Evolutionary conservation across 2,888 invertebrate genomes (phyloP), one percentile per base, ranked within the genome.

Genomic region (Rutpela maculata): DNA sequence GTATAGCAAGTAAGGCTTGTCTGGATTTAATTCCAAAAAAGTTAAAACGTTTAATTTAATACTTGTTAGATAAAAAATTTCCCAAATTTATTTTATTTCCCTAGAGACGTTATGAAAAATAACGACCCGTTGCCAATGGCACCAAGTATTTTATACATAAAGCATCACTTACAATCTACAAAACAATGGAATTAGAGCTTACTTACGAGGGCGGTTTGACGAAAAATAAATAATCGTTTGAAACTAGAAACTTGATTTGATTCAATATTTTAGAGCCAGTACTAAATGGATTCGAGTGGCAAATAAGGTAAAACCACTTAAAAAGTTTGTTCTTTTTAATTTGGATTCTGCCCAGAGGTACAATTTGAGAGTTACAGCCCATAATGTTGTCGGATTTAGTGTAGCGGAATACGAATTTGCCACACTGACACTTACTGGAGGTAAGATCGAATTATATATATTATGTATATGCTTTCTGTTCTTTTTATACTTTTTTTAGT

Each of bases 341-440:
- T 91, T 98, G 85, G 97, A 96, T 86, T 97, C 98, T 0, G 98
- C 97, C 19, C 96, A 95, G 15, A 97, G 98, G 97, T 98, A 98
- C 88, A 95, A 96, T 86, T 92, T 98, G 81, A 93, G 96, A 79
- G 97, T 98, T 57, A 97, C 97, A 1, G 96, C 97, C 5, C 96
- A 98, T 90, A 98, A 98, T 90, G 98, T 98, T 86, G 98, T 98
- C 78, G 99, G 98, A 69, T 97, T 97, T 86, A 96, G 97, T 57
- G 97, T 98, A 69, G 98, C 97, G 76, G 96, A 97, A 91, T 97
- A 98, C 88, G 97, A 97, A 91, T 98, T 98, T 90, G 97, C 98
- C 18, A 99, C 99, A 1, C 92, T 98, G 43, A 98, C 98, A 38
- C 94, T 96, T 82, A 96, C 97, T 83, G 98, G 98, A 93, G 97